phyloP scores from a whole-genome alignment of 1,140 invertebrate species.

The Batillaria attramentaria region DNA sequence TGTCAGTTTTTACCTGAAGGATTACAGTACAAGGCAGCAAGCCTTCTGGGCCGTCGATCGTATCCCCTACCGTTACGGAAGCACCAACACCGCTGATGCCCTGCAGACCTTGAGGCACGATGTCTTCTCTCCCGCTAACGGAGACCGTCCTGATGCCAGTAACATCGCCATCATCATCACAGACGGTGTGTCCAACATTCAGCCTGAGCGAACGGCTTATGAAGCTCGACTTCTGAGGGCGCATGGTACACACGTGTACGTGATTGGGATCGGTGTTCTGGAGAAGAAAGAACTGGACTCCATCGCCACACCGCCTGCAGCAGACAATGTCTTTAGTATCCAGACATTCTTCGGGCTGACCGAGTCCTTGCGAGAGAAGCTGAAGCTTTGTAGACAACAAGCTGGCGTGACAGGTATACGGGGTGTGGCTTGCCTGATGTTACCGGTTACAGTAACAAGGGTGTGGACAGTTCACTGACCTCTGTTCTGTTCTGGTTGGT shows the following conservation, averaged over 20 bases:
- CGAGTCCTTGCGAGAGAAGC: slow-evolving; percentile 18
- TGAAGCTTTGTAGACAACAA: background rate
- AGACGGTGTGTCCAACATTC: slow-evolving; percentile 60
- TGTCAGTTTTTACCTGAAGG: slow-evolving; percentile 45
- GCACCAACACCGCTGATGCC: slow-evolving; percentile 41
- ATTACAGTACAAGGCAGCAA: slow-evolving; percentile 28
- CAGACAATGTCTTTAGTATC: slow-evolving; percentile 47
- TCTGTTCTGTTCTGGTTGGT: background rate
- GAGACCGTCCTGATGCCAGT: slow-evolving; percentile 51
- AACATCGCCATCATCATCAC: slow-evolving; percentile 61
- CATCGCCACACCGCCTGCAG: slow-evolving; percentile 48
- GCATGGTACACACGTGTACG: slow-evolving; percentile 50
- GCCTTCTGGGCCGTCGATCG: slow-evolving; percentile 46
- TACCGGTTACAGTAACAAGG: background rate
- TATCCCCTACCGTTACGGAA: slow-evolving; percentile 43
- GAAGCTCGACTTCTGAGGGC: slow-evolving; percentile 38
- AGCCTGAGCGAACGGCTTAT: slow-evolving; percentile 37
- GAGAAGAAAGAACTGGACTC: slow-evolving; percentile 46
- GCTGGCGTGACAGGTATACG: background rate
- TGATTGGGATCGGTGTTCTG: slow-evolving; percentile 41
- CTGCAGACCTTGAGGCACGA: slow-evolving; percentile 33
- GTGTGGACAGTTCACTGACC: background rate
- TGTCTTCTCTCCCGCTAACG: slow-evolving; percentile 52
- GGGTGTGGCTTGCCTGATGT: background rate
- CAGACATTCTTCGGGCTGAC: slow-evolving; percentile 45